Evolutionary conservation across 2,888 invertebrate genomes (phyloP), one percentile per base, ranked within the genome.

Genomic region (Yponomeuta plumbellus): DNA sequence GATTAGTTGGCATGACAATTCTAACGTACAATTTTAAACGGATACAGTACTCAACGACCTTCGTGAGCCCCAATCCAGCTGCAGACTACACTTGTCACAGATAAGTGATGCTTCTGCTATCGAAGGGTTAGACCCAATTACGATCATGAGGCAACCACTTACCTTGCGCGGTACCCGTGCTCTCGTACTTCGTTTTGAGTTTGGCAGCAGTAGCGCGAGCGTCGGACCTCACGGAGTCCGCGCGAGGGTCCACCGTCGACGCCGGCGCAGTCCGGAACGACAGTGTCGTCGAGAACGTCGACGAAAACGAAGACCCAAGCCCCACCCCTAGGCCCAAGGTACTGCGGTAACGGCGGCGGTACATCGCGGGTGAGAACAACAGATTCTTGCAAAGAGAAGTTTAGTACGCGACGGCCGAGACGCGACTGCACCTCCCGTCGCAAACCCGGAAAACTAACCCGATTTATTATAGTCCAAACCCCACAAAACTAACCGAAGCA

Each of bases 121-220:
- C 34, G 6, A 34, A 34, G 34, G 34, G 1, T 8, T 8, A 8
- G 34, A 5, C 34, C 34, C 34, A 26, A 26, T 26, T 1, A 5
- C 26, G 34, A 34, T 34, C 34, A 34, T 10, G 34, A 34, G 34
- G 34, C 3, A 52, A 73, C 57, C 68, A 80, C 89, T 75, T 78
- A 91, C 90, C 91, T 90, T 90, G 90, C 67, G 91, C 88, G 64
- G 89, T 90, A 69, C 90, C 90, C 72, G 89, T 85, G 72, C 76
- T 91, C 74, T 90, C 90, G 74, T 91, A 90, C 81, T 90, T 90
- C 67, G 90, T 81, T 75, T 91, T 90, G 70, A 90, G 80, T 70
- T 90, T 91, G 64, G 91, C 91, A n/a, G 90, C 90, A 1, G 89
- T 90, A 67, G 91, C 90, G 26, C 84, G 81, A 64, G 91, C 91